phyloP scores from a whole-genome alignment of 2,888 invertebrate species.

The Spodoptera exigua region DNA sequence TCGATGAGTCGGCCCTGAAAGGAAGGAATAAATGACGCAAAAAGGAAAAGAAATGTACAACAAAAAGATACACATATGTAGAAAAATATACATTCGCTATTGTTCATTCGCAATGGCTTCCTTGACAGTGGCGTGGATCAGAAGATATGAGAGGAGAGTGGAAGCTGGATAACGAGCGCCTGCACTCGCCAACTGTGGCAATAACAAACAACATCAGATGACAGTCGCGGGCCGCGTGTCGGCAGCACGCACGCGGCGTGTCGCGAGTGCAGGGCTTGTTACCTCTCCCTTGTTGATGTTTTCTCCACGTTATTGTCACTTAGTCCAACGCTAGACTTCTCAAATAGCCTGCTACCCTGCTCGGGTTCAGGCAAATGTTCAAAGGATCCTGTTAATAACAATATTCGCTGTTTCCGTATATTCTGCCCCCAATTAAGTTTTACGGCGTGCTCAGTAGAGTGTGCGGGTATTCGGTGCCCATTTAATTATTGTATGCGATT shows the following conservation, averaged over 20 bases:
- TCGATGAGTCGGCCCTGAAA: slow-evolving; percentile 88
- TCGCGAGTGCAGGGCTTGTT: not conserved
- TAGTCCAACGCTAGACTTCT: slow-evolving; percentile 17
- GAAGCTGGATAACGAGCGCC: slow-evolving; percentile 11
- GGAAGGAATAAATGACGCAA: slow-evolving; percentile 77
- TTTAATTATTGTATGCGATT: slow-evolving; percentile 8
- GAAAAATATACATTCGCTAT: slow-evolving; percentile 58
- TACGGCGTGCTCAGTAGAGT: slow-evolving; percentile 22
- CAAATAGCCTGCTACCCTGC: slow-evolving; percentile 23
- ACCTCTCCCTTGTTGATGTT: slow-evolving; percentile 14
- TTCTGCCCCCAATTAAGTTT: slow-evolving; percentile 22
- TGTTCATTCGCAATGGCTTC: slow-evolving; percentile 54
- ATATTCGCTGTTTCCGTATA: slow-evolving; percentile 16
- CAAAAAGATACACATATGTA: slow-evolving; percentile 50
- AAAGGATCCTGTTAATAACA: slow-evolving; percentile 9
- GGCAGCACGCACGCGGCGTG: too few relatives aligned
- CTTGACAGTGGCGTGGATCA: slow-evolving; percentile 31
- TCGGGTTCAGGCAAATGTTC: not conserved
- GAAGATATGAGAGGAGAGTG: slow-evolving; percentile 12
- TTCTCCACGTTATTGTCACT: slow-evolving; percentile 10
- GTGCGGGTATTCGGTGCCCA: not conserved
- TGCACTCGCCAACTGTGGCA: not conserved
- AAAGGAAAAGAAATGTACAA: slow-evolving; percentile 58
- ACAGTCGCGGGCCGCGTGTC: not conserved
- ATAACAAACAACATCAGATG: not conserved